Evolutionary conservation across 2,113 vertebrate genomes (phyloP).

Genomic region (Diadophis punctatus): DNA sequence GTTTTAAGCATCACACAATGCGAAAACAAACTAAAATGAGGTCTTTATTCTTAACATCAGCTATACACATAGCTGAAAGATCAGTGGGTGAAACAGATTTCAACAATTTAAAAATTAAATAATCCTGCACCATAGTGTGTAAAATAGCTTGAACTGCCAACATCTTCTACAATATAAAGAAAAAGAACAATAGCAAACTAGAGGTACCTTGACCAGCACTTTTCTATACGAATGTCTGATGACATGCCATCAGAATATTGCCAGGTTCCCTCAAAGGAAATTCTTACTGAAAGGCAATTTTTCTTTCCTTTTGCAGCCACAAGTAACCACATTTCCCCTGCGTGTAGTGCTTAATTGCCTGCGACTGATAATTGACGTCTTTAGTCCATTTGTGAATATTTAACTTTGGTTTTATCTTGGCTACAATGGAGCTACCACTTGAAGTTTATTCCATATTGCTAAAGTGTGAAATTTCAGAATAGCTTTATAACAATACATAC

Average conservation of each 20-base stretch:
- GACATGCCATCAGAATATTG: background rate
- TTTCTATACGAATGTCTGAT: background rate
- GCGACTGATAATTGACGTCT: background rate
- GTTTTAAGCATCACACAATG: slow-evolving; percentile 62
- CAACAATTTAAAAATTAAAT: slow-evolving; percentile 74
- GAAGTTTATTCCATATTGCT: slow-evolving; percentile 47
- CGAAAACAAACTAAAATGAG: slow-evolving; percentile 63
- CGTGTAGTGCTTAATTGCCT: background rate
- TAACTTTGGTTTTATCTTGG: slow-evolving; percentile 33
- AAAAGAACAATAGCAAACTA: slow-evolving; percentile 19
- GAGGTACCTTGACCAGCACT: background rate
- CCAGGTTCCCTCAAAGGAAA: background rate
- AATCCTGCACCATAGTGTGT: slow-evolving; percentile 60
- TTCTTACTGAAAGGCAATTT: slow-evolving; percentile 4
- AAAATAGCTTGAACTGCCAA: slow-evolving; percentile 64
- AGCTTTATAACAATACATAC: slow-evolving; percentile 25
- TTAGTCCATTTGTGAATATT: background rate
- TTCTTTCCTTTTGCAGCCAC: background rate
- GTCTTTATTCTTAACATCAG: slow-evolving; percentile 65
- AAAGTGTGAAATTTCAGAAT: slow-evolving; percentile 30
- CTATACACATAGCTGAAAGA: slow-evolving; percentile 61
- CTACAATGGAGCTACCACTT: slow-evolving; percentile 21
- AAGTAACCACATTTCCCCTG: background rate
- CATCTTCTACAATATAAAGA: slow-evolving; percentile 30
- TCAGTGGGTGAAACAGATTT: slow-evolving; percentile 59